These are phyloP conservation scores for Macrophya alboannulata DNA, from an alignment of 2,888 invertebrate species.

Conservation along the genomic window DNA sequence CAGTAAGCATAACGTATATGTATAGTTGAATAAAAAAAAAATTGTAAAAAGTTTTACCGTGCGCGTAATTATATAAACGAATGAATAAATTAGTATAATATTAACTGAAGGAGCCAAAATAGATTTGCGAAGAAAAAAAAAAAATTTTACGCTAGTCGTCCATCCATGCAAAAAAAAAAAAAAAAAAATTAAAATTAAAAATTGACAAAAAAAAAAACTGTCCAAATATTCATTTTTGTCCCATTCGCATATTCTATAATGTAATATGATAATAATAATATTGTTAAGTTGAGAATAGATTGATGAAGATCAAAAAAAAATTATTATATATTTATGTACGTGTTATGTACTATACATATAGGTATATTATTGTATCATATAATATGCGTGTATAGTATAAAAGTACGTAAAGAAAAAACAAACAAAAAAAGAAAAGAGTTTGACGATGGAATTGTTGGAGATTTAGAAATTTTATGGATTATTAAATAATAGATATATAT, in stretches of 20 bases:
- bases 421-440: constrained; percentile 1
- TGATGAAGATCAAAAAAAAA: background rate
- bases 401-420: background rate
- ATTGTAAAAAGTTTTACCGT: constrained; percentile 4
- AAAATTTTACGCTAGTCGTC: constrained; percentile 29
- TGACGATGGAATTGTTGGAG: constrained; percentile 69
- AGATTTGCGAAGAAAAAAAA: background rate
- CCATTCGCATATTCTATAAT: background rate
- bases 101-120: background rate
- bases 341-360: background rate
- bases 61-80: background rate
- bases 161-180: constrained; percentile 9
- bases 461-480: constrained; percentile 69
- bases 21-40: background rate
- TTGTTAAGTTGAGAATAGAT: background rate
- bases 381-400: background rate
- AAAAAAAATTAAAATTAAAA: background rate
- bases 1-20: background rate
- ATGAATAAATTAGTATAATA: background rate
- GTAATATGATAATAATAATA: constrained; percentile 3
- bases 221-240: background rate
- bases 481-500: background rate
- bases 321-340: constrained; percentile 29
- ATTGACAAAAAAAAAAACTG: background rate
- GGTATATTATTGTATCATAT: background rate